These are phyloP conservation scores for Macrostomum lignano DNA, from an alignment of 1,140 invertebrate species.

Conservation along the genomic window DNA sequence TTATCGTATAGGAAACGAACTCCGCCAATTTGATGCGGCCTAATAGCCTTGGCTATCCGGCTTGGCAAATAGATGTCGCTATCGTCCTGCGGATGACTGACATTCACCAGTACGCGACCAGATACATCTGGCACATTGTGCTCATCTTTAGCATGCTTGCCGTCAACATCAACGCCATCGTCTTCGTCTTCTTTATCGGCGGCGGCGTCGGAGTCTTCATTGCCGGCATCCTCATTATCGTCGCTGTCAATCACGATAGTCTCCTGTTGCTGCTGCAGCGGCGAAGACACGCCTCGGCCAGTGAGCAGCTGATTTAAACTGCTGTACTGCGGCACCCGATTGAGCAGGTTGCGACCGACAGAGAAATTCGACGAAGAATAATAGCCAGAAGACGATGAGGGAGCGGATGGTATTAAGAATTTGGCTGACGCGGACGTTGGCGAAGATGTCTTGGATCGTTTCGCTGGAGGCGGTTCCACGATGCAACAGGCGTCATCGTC, in stretches of 20 bases:
- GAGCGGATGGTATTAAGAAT: conserved; percentile 7
- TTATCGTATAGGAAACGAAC: conserved; percentile 84
- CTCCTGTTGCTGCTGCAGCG: conserved; percentile 8
- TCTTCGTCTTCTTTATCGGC: neutral
- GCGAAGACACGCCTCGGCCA: neutral
- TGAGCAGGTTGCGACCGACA: neutral
- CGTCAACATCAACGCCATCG: conserved; percentile 8
- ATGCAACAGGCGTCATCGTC: no score
- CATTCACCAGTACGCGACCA: conserved; percentile 68
- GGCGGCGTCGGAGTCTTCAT: conserved; percentile 34
- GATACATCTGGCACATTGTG: conserved; percentile 66
- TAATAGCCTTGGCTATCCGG: conserved; percentile 64
- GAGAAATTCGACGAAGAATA: conserved; percentile 1
- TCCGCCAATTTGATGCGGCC: conserved; percentile 62
- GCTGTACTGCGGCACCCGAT: neutral
- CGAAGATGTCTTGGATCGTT: no score
- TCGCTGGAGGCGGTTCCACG: no score
- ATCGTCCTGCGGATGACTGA: conserved; percentile 69
- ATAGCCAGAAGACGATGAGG: neutral
- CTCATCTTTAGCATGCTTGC: conserved; percentile 31
- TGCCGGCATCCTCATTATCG: conserved; percentile 14
- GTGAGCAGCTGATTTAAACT: neutral
- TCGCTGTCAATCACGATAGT: conserved; percentile 17
- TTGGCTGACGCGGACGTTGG: no score
- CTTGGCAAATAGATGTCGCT: conserved; percentile 68